Base-by-base conservation (phyloP, 2,888 invertebrate genomes). In the Plutella xylostella region DNA sequence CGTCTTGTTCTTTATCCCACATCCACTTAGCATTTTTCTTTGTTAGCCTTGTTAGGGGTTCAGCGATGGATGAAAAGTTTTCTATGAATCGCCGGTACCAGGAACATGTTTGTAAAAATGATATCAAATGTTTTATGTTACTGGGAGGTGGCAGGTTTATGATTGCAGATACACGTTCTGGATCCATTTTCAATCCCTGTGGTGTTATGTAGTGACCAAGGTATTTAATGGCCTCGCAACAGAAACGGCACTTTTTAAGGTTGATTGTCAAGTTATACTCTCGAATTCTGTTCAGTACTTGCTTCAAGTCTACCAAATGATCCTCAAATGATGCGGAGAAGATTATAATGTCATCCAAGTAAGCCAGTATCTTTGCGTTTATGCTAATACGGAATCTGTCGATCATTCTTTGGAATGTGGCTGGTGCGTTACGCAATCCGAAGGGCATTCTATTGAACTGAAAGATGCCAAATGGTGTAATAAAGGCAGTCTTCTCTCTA, bases 391-490 rank as follows among this genome's bases (percentile, higher is more conserved):
- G 50, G 4, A 64, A 47, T 18, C 58, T 45, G 46, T 67, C 62
- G 2, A 65, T 64, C 6, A 65, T 11, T 1, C 60, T 14, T 35
- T 63, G 58, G 31, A 67, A 66, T 0, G 61, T 65, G 0, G 61
- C 56, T 0, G 63, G 61, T n/a, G n/a, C n/a, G n/a, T n/a, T n/a
- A n/a, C n/a, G n/a, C n/a, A n/a, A n/a, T n/a, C n/a, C n/a, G n/a
- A n/a, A n/a, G n/a, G n/a, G n/a, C n/a, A n/a, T n/a, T n/a, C n/a
- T n/a, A n/a, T n/a, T n/a, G n/a, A n/a, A 69, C 15, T 43, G 39
- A 43, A 54, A 62, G 1, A 58, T 54, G 2, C 65, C 65, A 43
- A 63, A 63, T 1, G 62, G 62, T 0, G 65, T 62, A 1, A 62
- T 54, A 40, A 68, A 67, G 0, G 55, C 55, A 1, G 66, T 66